phyloP scores from a whole-genome alignment of 2,888 invertebrate genomes.

The Lutraria lutraria region DNA sequence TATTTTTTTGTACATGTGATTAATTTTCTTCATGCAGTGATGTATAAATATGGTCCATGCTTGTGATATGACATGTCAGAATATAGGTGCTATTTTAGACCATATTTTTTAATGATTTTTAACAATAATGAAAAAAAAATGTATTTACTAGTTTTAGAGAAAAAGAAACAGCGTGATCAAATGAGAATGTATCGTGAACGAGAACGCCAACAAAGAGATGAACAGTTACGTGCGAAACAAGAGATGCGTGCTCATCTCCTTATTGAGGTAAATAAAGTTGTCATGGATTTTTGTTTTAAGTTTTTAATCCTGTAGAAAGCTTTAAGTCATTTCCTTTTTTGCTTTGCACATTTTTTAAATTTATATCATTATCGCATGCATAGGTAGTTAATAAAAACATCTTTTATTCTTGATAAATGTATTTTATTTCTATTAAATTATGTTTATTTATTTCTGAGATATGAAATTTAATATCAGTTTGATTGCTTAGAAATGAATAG shows the following conservation, averaged over 20 bases:
- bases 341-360: conserved; percentile 19
- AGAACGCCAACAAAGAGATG: conserved; percentile 92
- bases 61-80: too few species aligned
- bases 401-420: not conserved
- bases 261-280: conserved; percentile 91
- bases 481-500: too few species aligned
- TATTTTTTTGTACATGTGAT: too few species aligned
- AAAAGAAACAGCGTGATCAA: conserved; percentile 85
- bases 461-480: too few species aligned
- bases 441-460: too few species aligned
- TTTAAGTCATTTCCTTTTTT: conserved; percentile 13
- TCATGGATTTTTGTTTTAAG: not conserved
- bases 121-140: too few species aligned
- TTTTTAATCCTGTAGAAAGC: not conserved
- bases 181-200: conserved; percentile 83
- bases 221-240: conserved; percentile 92
- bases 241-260: conserved; percentile 94
- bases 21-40: too few species aligned
- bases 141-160: conserved; percentile 80
- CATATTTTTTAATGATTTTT: too few species aligned
- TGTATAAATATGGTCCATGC: too few species aligned
- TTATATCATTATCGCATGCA: not conserved
- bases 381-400: not conserved
- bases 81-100: too few species aligned
- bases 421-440: not conserved